A percentile compares a stretch with the other conserved stretches of the same genome.
Evolutionary conservation across 1,140 invertebrate genomes (phyloP).

Genomic region (Drosophila sturtevanti): DNA sequence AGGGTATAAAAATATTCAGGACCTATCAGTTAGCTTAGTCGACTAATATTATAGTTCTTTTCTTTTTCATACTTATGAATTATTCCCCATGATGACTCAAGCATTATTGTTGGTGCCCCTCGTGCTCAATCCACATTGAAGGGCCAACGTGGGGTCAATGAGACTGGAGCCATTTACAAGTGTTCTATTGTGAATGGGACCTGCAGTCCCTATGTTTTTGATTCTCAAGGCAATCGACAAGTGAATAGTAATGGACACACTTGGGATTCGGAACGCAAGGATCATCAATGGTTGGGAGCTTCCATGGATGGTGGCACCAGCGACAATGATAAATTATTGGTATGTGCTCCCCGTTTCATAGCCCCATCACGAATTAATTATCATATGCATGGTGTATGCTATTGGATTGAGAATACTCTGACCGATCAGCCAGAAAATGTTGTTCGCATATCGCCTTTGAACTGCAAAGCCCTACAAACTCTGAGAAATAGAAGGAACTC

Average conservation of each 20-base stretch:
- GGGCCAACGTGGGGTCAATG: slow-evolving; percentile 66
- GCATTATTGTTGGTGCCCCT: slow-evolving; percentile 78
- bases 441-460: slow-evolving; percentile 68
- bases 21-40: no score
- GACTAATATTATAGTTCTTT: no score
- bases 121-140: slow-evolving; percentile 77
- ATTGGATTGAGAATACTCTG: slow-evolving; percentile 75
- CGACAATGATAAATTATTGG: slow-evolving; percentile 72
- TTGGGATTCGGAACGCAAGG: slow-evolving; percentile 61
- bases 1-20: no score
- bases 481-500: no score
- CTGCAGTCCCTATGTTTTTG: slow-evolving; percentile 73
- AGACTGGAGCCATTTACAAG: slow-evolving; percentile 78
- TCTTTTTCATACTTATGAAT: neutral
- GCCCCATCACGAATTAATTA: slow-evolving; percentile 68
- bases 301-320: slow-evolving; percentile 75
- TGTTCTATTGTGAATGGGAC: slow-evolving; percentile 50
- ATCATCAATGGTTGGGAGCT: slow-evolving; percentile 76
- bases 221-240: slow-evolving; percentile 54
- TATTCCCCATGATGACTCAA: slow-evolving; percentile 14
- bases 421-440: slow-evolving; percentile 54
- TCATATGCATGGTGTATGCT: slow-evolving; percentile 83
- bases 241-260: slow-evolving; percentile 50
- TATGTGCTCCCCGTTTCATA: slow-evolving; percentile 74
- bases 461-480: no score